Percentiles rank a stretch among this genome's conserved stretches.
phyloP scores from a whole-genome alignment of 1,140 invertebrate genomes.

The Listronotus oregonensis region DNA sequence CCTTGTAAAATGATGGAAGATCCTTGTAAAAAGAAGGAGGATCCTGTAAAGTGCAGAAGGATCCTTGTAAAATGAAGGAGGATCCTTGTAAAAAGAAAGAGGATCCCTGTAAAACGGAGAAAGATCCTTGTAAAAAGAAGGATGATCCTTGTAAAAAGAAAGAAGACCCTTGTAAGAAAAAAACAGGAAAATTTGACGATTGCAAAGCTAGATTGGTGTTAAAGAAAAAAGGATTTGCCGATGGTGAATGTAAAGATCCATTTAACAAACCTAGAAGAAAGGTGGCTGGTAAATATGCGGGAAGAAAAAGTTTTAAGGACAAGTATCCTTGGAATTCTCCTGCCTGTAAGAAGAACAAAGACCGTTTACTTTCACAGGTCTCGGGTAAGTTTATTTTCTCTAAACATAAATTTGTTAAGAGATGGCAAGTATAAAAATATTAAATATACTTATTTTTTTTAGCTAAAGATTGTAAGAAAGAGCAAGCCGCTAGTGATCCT shows the following conservation, averaged over 20 bases:
- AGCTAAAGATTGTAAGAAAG: no score
- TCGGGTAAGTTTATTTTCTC: no score
- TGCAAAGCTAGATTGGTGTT: background rate
- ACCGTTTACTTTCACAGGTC: no score
- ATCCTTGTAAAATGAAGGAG: constrained; percentile 13
- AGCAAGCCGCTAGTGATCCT: no score
- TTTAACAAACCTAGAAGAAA: background rate
- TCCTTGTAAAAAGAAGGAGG: constrained; percentile 9
- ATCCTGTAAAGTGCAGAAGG: no score
- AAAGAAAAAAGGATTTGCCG: background rate
- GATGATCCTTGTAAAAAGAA: background rate
- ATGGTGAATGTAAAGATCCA: background rate
- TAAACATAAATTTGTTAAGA: no score
- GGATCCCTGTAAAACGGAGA: background rate
- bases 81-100: constrained; percentile 19
- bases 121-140: background rate
- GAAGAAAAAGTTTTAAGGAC: background rate
- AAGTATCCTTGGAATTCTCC: constrained; percentile 9
- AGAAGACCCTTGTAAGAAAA: background rate
- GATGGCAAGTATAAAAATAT: no score
- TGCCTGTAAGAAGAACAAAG: background rate
- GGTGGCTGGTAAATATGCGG: background rate
- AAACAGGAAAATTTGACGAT: background rate
- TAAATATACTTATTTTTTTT: no score
- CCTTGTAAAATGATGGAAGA: constrained; percentile 22